Evolutionary conservation across 2,888 invertebrate species (phyloP).

Genomic region (Parasteatoda lunata): DNA sequence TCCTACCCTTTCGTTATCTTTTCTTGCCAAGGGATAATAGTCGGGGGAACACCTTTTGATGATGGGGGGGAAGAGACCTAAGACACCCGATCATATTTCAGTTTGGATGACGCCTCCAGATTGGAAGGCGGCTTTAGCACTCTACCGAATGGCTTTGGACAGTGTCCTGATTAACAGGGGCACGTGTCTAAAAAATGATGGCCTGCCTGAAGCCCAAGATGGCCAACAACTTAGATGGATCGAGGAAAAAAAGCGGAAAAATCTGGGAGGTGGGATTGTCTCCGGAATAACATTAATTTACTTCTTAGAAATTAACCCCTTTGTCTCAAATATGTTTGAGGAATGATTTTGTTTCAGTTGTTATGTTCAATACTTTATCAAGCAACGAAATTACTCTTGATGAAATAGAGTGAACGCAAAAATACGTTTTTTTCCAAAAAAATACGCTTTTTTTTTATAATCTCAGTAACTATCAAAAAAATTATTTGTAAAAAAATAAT

Average conservation of each 20-base stretch:
- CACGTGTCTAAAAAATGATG: conserved; percentile 47
- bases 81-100: conserved; percentile 60
- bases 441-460: no score
- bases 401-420: no score
- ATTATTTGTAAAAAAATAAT: no score
- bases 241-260: background rate
- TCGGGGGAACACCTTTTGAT: conserved; percentile 50
- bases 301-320: background rate
- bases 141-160: conserved; percentile 54
- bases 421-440: no score
- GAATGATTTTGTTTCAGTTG: no score
- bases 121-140: conserved; percentile 65
- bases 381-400: no score
- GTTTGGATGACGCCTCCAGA: conserved; percentile 67
- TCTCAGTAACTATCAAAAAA: no score
- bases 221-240: background rate
- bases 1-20: conserved; percentile 48
- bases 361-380: no score
- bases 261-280: background rate
- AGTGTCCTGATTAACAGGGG: conserved; percentile 62
- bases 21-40: conserved; percentile 1
- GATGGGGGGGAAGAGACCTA: conserved; percentile 33
- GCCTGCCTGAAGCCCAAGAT: conserved; percentile 13
- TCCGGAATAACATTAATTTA: background rate
- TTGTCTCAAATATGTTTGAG: no score